These are phyloP conservation scores for Drosophila murphyi DNA, from an alignment of 1,140 invertebrate species.

Conservation along the genomic window DNA sequence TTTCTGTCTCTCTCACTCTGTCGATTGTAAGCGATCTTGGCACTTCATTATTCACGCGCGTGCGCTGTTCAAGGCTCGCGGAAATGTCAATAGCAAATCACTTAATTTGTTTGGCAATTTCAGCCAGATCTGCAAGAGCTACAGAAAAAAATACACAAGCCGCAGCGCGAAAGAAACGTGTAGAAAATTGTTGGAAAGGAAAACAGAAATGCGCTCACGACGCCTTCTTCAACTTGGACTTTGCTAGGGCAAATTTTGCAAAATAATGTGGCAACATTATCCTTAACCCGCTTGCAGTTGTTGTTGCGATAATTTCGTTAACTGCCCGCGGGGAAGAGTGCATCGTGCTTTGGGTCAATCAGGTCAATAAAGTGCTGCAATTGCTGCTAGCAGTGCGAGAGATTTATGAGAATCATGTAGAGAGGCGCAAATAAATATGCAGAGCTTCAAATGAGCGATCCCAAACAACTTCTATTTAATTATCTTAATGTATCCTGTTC, in stretches of 20 bases:
- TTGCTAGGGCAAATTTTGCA: slow-evolving; percentile 64
- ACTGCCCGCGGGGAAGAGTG: slow-evolving; percentile 35
- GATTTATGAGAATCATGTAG: slow-evolving; percentile 48
- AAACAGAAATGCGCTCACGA: slow-evolving; percentile 58
- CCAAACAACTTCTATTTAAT: neutral
- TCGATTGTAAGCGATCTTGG: slow-evolving; percentile 80
- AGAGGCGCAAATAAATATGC: slow-evolving; percentile 13
- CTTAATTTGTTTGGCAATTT: slow-evolving; percentile 83
- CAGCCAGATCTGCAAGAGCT: slow-evolving; percentile 48
- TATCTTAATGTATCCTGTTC: neutral
- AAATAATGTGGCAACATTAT: slow-evolving; percentile 78
- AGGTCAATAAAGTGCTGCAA: slow-evolving; percentile 64
- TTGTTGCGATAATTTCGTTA: slow-evolving; percentile 59
- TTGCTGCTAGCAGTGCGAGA: slow-evolving; percentile 30
- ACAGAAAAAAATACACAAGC: slow-evolving; percentile 42
- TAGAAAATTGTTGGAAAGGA: slow-evolving; percentile 52
- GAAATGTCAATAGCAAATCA: slow-evolving; percentile 84
- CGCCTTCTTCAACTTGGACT: slow-evolving; percentile 55
- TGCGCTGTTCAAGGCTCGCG: slow-evolving; percentile 76
- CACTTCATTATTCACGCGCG: slow-evolving; percentile 84
- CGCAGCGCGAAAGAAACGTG: slow-evolving; percentile 49
- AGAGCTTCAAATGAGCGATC: neutral
- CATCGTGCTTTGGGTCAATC: slow-evolving; percentile 62
- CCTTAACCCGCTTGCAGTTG: slow-evolving; percentile 46
- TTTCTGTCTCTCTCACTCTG: slow-evolving; percentile 5